A percentile compares a stretch with the other conserved stretches of the same genome.
phyloP scores from a whole-genome alignment of 2,797 vertebrate species.

The Erethizon dorsatum region DNA sequence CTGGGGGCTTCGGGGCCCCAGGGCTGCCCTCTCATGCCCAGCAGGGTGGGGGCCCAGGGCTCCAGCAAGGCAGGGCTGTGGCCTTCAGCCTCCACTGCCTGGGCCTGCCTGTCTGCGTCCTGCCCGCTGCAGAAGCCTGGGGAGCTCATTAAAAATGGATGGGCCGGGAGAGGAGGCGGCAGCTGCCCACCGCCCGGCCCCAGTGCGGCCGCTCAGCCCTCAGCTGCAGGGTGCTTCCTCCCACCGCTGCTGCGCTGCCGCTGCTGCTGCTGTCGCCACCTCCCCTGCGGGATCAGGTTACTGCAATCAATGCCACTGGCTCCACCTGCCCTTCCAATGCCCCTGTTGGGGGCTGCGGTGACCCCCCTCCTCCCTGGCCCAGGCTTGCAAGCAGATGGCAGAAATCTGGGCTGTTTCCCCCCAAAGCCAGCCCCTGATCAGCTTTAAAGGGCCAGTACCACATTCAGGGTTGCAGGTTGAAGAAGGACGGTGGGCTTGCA shows the following conservation, averaged over 20 bases:
- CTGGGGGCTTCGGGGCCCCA: conserved; percentile 80
- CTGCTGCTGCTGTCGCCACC: background rate
- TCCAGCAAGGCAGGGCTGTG: conserved; percentile 20
- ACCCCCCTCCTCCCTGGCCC: conserved; percentile 50
- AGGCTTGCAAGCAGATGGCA: conserved; percentile 75
- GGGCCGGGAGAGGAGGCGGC: conserved; percentile 73
- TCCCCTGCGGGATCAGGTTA: conserved; percentile 83
- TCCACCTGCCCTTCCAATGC: conserved; percentile 86
- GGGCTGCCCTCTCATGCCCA: conserved; percentile 81
- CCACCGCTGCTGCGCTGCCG: background rate
- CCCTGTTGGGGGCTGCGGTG: conserved; percentile 9
- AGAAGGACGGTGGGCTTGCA: background rate
- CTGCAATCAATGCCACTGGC: conserved; percentile 54
- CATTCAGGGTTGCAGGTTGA: background rate
- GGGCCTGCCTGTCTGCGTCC: conserved; percentile 85
- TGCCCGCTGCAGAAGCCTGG: conserved; percentile 88
- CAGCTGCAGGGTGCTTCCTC: conserved; percentile 81
- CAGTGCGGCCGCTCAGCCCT: conserved; percentile 81
- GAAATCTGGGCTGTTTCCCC: conserved; percentile 74
- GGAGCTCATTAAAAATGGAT: conserved; percentile 93
- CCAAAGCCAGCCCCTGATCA: conserved; percentile 69
- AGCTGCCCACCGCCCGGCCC: conserved; percentile 85
- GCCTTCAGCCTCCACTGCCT: conserved; percentile 78
- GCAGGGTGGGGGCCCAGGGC: conserved; percentile 40
- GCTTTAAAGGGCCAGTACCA: conserved; percentile 83